A percentile compares a stretch with the other conserved stretches of the same genome.
Conservation (phyloP, 2,113 vertebrate species). For the Ciconia boyciana region DNA sequence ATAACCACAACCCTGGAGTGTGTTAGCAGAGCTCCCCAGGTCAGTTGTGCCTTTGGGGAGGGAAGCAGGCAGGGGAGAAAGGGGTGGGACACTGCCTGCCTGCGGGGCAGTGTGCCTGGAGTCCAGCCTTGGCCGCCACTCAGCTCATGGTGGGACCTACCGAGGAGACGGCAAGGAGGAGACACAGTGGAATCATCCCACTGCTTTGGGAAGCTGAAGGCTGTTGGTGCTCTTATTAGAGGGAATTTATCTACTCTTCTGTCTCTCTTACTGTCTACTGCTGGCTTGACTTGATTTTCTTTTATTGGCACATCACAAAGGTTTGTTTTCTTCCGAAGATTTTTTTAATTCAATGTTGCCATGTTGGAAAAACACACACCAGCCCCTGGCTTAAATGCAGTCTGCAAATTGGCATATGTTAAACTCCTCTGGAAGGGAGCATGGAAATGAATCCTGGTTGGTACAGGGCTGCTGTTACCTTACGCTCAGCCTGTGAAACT, state of each 20-base stretch:
- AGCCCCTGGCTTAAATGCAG: not conserved
- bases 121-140: not conserved
- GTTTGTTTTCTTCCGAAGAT: not conserved
- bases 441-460: not conserved
- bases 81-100: not conserved
- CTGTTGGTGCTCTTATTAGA: not conserved
- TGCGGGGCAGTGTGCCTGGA: not conserved
- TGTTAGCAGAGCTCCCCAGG: not conserved
- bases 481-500: not conserved
- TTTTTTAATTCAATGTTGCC: not conserved
- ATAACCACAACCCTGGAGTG: not conserved
- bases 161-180: not conserved
- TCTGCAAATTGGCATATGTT: not conserved
- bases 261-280: not conserved
- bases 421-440: not conserved
- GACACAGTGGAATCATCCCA: fast-evolving
- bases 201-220: not conserved
- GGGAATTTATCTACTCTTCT: not conserved
- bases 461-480: not conserved
- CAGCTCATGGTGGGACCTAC: not conserved
- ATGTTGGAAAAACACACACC: not conserved
- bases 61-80: not conserved
- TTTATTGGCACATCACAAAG: not conserved
- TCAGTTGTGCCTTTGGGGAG: not conserved
- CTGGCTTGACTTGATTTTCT: not conserved